Conservation (phyloP, 2,113 vertebrate genomes). For the Paratilapia polleni region DNA sequence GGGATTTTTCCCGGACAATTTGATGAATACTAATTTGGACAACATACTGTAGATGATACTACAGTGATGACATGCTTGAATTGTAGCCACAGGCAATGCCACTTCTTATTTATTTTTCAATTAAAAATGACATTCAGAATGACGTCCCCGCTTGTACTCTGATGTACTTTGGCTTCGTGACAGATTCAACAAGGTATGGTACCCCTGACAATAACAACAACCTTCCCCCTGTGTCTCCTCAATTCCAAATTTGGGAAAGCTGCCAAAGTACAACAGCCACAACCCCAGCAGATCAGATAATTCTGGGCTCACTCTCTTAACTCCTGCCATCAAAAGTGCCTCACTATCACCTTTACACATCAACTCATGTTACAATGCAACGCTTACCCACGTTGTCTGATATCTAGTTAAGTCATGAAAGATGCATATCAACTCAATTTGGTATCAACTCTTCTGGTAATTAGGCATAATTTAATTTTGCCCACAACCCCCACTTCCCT, state of each 20-base stretch:
- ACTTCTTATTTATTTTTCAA: slow-evolving; percentile 70
- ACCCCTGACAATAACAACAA: slow-evolving; percentile 62
- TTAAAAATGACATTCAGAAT: slow-evolving; percentile 66
- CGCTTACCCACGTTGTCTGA: slow-evolving; percentile 31
- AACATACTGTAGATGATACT: slow-evolving; percentile 14
- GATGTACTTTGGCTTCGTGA: slow-evolving; percentile 59
- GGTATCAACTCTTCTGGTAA: slow-evolving; percentile 67
- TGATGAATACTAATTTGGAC: slow-evolving; percentile 48
- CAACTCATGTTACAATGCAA: slow-evolving; percentile 47
- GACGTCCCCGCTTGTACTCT: slow-evolving; percentile 28
- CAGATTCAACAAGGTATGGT: slow-evolving; percentile 60
- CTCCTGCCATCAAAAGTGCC: slow-evolving; percentile 48
- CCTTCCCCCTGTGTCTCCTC: slow-evolving; percentile 59
- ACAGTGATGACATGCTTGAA: slow-evolving; percentile 22
- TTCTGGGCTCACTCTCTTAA: slow-evolving; percentile 53
- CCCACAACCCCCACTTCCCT: slow-evolving; percentile 27
- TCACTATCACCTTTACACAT: slow-evolving; percentile 63
- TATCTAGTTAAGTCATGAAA: slow-evolving; percentile 73
- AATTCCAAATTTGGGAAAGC: slow-evolving; percentile 58
- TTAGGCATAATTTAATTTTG: slow-evolving; percentile 73
- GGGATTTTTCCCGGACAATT: neutral
- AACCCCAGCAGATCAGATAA: slow-evolving; percentile 64
- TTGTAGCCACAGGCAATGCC: slow-evolving; percentile 44
- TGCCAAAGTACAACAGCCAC: slow-evolving; percentile 58
- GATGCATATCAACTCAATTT: slow-evolving; percentile 74